Evolutionary conservation across 1,140 invertebrate species (phyloP).

Genomic region (Elymnias hypermnestra): DNA sequence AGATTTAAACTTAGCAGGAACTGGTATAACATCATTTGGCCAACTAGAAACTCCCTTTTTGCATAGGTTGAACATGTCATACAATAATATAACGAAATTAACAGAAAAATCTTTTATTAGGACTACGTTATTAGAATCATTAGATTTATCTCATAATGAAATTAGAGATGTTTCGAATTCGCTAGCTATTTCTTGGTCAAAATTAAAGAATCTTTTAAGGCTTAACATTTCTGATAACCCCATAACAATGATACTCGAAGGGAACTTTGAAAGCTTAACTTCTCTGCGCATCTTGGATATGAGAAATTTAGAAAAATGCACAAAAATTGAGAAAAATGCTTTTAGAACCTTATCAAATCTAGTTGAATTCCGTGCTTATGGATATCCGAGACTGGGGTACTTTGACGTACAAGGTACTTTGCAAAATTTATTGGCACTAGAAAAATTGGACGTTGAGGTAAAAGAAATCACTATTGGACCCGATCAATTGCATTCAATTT

Average conservation of each 20-base stretch:
- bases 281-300: constrained; percentile 82
- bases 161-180: constrained; percentile 78
- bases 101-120: constrained; percentile 83
- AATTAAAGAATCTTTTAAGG: constrained; percentile 80
- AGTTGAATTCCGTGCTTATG: constrained; percentile 81
- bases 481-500: constrained; percentile 86
- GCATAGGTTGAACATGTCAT: constrained; percentile 86
- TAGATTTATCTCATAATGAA: constrained; percentile 88
- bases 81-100: constrained; percentile 84
- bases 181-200: constrained; percentile 79
- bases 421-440: constrained; percentile 81
- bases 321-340: constrained; percentile 88
- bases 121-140: constrained; percentile 84
- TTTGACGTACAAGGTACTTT: constrained; percentile 89
- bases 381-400: constrained; percentile 87
- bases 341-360: constrained; percentile 85
- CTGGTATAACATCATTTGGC: constrained; percentile 81
- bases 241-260: constrained; percentile 82
- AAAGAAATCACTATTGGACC: constrained; percentile 88
- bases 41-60: constrained; percentile 92
- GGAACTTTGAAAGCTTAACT: constrained; percentile 83
- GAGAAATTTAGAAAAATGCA: constrained; percentile 81
- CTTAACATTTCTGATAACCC: constrained; percentile 89
- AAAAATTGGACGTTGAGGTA: constrained; percentile 88
- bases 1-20: constrained; percentile 87